Evolutionary conservation across 2,888 invertebrate species (phyloP).

Genomic region (Callyntrura sp.): DNA sequence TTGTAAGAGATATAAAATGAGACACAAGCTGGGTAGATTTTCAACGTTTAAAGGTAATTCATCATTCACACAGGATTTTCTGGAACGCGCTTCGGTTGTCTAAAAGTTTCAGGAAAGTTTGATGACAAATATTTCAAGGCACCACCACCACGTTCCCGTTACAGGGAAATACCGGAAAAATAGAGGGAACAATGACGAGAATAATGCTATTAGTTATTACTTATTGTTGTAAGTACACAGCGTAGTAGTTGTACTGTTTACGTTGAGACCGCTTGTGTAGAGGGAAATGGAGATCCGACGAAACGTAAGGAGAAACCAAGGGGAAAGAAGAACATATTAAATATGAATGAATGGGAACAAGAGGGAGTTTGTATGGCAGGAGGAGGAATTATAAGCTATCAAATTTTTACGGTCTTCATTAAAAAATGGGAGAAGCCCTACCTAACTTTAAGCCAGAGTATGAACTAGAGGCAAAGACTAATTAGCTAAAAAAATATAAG

Average conservation of each 20-base stretch:
- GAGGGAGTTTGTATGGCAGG: background rate
- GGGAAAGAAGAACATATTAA: constrained; percentile 36
- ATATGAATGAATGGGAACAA: constrained; percentile 4
- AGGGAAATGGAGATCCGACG: background rate
- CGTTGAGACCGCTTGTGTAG: background rate
- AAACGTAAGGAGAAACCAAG: background rate
- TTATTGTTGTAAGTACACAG: too few relatives aligned
- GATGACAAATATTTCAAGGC: background rate
- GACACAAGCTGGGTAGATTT: background rate
- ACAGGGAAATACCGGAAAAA: too few relatives aligned
- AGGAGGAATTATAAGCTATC: constrained; percentile 52
- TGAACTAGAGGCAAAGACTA: constrained; percentile 32
- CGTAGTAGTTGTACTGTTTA: background rate
- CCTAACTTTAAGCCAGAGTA: constrained; percentile 6
- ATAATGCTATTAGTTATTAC: background rate
- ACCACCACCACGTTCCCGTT: background rate
- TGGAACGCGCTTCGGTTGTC: background rate
- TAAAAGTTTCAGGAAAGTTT: background rate
- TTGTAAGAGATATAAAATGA: constrained; percentile 4
- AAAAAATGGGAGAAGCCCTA: constrained; percentile 38
- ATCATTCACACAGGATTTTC: constrained; percentile 1
- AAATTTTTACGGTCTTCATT: constrained; percentile 49
- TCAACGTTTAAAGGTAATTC: background rate
- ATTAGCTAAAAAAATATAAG: constrained; percentile 45
- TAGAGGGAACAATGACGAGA: background rate